Evolutionary conservation across 2,888 invertebrate species (phyloP).

Genomic region (Microplitis manilae): DNA sequence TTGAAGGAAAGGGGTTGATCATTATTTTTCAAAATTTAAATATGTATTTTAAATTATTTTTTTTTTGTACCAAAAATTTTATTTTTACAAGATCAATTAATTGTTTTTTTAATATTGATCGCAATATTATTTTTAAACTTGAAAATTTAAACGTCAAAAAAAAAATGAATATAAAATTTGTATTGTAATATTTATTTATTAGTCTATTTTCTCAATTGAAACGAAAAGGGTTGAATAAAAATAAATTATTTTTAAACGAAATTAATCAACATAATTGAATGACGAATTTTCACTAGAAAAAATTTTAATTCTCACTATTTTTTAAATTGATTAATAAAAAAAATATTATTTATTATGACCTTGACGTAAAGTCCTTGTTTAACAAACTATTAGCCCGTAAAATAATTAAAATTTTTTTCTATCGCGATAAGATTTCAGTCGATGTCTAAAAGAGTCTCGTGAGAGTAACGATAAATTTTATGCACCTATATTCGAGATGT

Average conservation of each 20-base stretch:
- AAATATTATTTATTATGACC: background rate
- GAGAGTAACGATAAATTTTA: slow-evolving; percentile 10
- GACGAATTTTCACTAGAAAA: background rate
- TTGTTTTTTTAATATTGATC: too few species aligned
- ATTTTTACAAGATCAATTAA: background rate
- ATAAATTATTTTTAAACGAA: background rate
- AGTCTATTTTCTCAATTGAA: too few species aligned
- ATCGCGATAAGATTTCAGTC: background rate
- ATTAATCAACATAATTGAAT: background rate
- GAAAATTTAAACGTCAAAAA: background rate
- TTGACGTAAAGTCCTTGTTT: background rate
- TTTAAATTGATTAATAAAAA: background rate
- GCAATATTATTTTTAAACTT: background rate
- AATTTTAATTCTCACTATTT: background rate
- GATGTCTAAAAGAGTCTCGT: background rate
- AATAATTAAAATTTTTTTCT: background rate
- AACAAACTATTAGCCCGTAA: background rate
- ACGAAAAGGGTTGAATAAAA: too few species aligned
- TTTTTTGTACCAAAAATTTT: background rate
- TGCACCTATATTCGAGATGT: slow-evolving; percentile 11
- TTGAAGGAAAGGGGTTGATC: background rate
- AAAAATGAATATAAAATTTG: background rate
- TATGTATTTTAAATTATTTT: background rate
- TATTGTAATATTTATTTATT: too few species aligned
- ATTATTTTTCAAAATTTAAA: background rate